Percentiles rank a stretch among this genome's conserved stretches.
phyloP scores from a whole-genome alignment of 2,113 vertebrate genomes.

The Pterocles burchelli region DNA sequence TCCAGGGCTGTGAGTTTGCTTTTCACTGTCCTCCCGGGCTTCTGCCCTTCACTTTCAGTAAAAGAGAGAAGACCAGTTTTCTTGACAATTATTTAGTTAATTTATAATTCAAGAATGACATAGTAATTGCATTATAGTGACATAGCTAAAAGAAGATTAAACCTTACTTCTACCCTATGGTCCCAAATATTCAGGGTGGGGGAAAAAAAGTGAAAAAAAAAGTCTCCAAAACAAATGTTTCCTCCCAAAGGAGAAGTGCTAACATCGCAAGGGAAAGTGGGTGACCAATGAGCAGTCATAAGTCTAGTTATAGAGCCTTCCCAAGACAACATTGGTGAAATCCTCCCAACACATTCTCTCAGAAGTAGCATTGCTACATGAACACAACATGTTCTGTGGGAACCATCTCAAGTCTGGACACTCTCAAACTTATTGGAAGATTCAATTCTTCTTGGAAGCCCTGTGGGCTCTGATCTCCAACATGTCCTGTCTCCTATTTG shows the following conservation, averaged over 20 bases:
- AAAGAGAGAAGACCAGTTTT: background rate
- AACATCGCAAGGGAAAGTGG: background rate
- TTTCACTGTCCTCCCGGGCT: background rate
- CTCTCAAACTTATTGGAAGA: background rate
- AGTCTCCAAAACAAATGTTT: background rate
- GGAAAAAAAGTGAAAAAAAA: background rate
- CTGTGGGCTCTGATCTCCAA: background rate
- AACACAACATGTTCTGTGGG: background rate
- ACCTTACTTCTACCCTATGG: background rate
- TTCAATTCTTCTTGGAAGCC: background rate
- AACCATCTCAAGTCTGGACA: background rate
- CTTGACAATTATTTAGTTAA: background rate
- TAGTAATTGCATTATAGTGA: background rate
- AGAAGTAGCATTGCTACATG: background rate
- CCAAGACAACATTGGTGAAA: background rate
- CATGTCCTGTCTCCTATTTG: background rate
- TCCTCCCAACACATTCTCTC: background rate
- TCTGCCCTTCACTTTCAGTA: background rate
- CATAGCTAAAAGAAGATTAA: background rate
- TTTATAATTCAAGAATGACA: background rate
- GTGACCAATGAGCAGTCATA: background rate
- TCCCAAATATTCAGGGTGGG: background rate
- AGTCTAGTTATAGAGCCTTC: background rate
- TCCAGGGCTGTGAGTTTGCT: background rate
- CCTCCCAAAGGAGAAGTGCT: background rate